Evolutionary conservation across 2,113 vertebrate genomes (phyloP), one percentile per base, ranked within the genome.

Genomic region (Corythoichthys intestinalis): DNA sequence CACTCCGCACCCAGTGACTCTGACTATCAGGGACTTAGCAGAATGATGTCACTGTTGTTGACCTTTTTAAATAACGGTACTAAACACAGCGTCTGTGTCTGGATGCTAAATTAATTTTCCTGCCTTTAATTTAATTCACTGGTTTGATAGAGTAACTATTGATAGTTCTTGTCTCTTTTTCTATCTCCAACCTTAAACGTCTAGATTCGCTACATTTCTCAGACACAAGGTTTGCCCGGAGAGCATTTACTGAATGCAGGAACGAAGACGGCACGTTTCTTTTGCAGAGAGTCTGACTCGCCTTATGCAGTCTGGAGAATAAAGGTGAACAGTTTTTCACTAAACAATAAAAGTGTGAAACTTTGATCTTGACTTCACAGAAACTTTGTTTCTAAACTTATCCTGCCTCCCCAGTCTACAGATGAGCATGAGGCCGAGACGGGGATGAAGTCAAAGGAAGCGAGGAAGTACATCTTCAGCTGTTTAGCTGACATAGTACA

Each of bases 371-470:
- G 20, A 68, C 34, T 56, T 61, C 11, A 59, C 62, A 17, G 4
- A 50, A 34, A 58, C 34, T 28, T 28, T 37, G 47, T 20, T 7
- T 14, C 11, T 48, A 14, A 64, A 58, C 56, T 14, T 47, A 48
- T 64, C 47, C 44, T 85, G 71, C 83, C 70, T 71, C 69, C 78
- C 20, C 78, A 98, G 97, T 95, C 96, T 75, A 94, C 97, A 86
- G 96, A 99, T 86, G 97, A 98, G 60, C 97, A 99, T 0, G 97
- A 99, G 85, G 90, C 93, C 9, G 97, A 98, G 90, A 99, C 96
- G 38, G 96, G 96, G 79, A 96, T 99, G 94, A 99, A 99, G 86
- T 99, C 97, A 86, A 99, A 98, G 90, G 97, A 99, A 92, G 96
- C 97, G 77, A 93, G 97, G 78, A 99, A 99, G 93, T 99, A 98